Conservation (phyloP, 37 sponge, comb jelly and placozoan genomes). For the Eunapius fragilis region DNA sequence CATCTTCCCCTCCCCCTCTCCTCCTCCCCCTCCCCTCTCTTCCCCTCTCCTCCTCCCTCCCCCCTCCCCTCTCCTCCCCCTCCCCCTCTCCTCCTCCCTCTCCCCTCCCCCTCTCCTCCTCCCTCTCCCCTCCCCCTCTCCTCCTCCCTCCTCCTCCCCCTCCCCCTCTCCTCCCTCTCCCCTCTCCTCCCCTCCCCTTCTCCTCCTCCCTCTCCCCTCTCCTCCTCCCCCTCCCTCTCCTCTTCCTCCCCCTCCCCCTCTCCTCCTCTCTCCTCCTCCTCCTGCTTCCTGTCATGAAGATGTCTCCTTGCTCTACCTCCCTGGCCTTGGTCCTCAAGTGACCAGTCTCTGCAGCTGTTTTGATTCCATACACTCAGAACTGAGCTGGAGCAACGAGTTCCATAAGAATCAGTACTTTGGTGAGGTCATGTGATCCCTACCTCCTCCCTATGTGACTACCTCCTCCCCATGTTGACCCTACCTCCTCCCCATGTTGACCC, state of each 20-base stretch:
- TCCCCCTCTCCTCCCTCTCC: too few relatives aligned
- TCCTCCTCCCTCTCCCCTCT: too few relatives aligned
- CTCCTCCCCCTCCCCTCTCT: too few relatives aligned
- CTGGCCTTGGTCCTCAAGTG: background rate
- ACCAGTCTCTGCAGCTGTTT: background rate
- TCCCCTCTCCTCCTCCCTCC: too few relatives aligned
- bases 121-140: too few relatives aligned
- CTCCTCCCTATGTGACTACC: background rate
- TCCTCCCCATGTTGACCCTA: background rate
- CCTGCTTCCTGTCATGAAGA: background rate
- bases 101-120: too few relatives aligned
- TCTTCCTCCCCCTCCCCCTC: background rate
- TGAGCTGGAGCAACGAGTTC: constrained; percentile 40
- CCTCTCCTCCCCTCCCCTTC: too few relatives aligned
- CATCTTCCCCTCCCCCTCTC: background rate
- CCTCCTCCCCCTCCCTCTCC: too few relatives aligned
- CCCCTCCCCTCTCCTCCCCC: too few relatives aligned
- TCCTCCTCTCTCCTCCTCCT: background rate
- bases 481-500: background rate
- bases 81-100: too few relatives aligned
- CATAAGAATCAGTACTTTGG: constrained; percentile 37
- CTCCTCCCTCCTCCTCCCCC: too few relatives aligned
- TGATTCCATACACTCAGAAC: background rate
- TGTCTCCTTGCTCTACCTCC: background rate
- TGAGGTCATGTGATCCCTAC: background rate